A percentile compares a stretch with the other conserved stretches of the same genome.
Conservation (phyloP, 2,888 invertebrate genomes). For the Archaeoteleia sp. region DNA sequence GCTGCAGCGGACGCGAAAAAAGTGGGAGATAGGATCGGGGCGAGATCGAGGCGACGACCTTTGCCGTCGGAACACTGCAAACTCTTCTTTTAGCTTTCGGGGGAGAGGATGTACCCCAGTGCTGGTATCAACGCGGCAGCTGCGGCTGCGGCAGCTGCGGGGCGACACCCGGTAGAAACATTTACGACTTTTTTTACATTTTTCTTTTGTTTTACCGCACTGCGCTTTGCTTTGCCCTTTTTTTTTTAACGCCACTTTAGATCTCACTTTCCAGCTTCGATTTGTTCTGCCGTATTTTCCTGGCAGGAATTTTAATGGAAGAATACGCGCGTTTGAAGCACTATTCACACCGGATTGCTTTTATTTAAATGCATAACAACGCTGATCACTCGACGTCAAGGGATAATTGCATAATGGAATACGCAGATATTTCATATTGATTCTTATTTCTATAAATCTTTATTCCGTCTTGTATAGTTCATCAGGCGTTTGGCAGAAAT, state of each 20-base stretch:
- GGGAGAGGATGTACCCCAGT: slow-evolving; percentile 51
- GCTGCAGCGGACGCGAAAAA: background rate
- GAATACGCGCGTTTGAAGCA: slow-evolving; percentile 3
- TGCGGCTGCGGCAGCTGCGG: slow-evolving; percentile 73
- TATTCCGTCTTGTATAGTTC: too few species aligned
- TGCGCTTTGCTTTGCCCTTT: slow-evolving; percentile 8
- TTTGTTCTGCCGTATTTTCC: background rate
- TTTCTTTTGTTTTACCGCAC: slow-evolving; percentile 16
- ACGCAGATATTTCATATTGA: too few species aligned
- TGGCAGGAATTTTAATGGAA: background rate
- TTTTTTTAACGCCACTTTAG: slow-evolving; percentile 13
- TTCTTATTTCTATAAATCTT: too few species aligned
- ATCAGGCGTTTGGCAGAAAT: too few species aligned
- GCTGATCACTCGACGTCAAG: background rate
- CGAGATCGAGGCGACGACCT: slow-evolving; percentile 10
- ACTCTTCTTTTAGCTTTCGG: slow-evolving; percentile 5
- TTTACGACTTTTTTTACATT: slow-evolving; percentile 42
- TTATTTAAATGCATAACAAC: background rate
- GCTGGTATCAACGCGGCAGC: slow-evolving; percentile 73
- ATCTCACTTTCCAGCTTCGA: slow-evolving; percentile 14
- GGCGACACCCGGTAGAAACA: slow-evolving; percentile 71
- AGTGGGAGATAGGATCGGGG: slow-evolving; percentile 34
- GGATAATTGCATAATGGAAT: too few species aligned
- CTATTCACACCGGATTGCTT: slow-evolving; percentile 5
- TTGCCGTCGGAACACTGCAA: slow-evolving; percentile 17